These are phyloP conservation scores for Pachyuromys duprasi DNA, from an alignment of 2,797 vertebrate species.

Conservation along the genomic window DNA sequence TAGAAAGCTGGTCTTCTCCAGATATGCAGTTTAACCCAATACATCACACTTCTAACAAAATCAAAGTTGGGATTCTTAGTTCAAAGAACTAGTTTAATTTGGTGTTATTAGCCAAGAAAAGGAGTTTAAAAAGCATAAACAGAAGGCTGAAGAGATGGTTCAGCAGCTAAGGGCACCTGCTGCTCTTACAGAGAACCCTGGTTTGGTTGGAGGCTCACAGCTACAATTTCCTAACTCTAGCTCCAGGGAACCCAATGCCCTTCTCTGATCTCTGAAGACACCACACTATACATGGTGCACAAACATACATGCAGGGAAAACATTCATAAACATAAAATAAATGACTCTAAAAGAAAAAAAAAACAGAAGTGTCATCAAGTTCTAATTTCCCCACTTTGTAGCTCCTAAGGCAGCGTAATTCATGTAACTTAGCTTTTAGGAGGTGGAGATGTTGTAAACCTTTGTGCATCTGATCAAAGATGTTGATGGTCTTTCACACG, in stretches of 20 bases:
- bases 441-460: neutral
- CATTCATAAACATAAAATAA: neutral
- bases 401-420: neutral
- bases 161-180: neutral
- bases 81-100: neutral
- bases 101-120: neutral
- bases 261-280: neutral
- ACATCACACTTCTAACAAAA: neutral
- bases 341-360: neutral
- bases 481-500: neutral
- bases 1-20: neutral
- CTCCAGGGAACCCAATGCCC: neutral
- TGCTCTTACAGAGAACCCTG: neutral
- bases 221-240: neutral
- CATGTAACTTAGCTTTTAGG: neutral
- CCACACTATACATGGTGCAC: neutral
- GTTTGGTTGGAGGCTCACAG: neutral
- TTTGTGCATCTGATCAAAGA: constrained; percentile 14
- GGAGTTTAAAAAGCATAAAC: neutral
- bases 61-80: neutral
- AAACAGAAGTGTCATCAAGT: neutral
- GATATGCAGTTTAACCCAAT: neutral
- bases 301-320: neutral
- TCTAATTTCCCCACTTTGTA: neutral
- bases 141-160: neutral